Evolutionary conservation across 2,113 vertebrate genomes (phyloP).

Genomic region (Nettapus auritus): DNA sequence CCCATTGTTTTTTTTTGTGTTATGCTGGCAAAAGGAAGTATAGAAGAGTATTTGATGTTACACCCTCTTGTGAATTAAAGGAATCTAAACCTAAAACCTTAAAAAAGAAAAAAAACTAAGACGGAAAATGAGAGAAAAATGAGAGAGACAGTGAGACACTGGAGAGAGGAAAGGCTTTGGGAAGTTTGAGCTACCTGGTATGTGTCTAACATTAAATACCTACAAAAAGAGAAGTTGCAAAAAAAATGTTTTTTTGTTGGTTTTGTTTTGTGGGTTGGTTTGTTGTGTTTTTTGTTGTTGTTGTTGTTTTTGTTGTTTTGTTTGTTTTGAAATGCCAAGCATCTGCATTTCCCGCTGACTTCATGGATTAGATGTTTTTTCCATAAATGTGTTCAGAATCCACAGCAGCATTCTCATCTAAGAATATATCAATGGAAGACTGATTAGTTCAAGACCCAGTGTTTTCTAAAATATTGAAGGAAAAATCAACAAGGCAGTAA

Average conservation of each 20-base stretch:
- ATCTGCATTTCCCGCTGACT: neutral
- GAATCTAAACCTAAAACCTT: neutral
- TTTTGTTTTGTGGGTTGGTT: neutral
- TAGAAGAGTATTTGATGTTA: neutral
- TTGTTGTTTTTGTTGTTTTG: neutral
- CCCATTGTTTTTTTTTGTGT: neutral
- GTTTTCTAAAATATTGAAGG: neutral
- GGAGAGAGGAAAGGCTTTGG: neutral
- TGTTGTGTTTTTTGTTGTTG: neutral
- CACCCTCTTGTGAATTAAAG: neutral
- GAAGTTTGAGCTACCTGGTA: neutral
- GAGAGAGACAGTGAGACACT: neutral
- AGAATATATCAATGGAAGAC: neutral
- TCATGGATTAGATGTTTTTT: neutral
- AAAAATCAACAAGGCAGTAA: neutral
- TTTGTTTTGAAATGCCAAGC: neutral
- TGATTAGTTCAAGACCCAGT: neutral
- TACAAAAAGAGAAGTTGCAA: neutral
- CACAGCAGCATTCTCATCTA: neutral
- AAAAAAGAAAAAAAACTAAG: neutral
- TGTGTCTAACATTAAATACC: neutral
- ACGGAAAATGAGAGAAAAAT: neutral
- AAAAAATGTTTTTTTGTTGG: neutral
- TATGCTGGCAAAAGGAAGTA: neutral
- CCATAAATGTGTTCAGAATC: neutral